These are phyloP conservation scores for Thysanoteuthis rhombus DNA, from an alignment of 2,888 invertebrate genomes.

Conservation along the genomic window DNA sequence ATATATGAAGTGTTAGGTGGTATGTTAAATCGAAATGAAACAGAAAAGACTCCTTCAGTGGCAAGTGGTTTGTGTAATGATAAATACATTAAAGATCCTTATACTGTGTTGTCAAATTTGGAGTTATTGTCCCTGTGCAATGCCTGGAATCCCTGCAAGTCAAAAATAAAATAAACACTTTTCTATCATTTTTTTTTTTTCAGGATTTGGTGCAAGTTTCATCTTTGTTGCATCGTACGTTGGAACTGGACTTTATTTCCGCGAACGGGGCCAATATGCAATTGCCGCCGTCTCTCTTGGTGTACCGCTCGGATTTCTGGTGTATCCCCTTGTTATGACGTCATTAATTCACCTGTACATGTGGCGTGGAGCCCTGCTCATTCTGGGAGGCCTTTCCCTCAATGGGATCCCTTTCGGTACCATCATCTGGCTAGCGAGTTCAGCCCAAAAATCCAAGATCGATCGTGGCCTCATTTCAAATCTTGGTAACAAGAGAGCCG, in stretches of 20 bases:
- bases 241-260: conserved; percentile 13
- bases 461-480: no score
- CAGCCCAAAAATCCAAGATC: background rate
- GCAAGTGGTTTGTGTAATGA: no score
- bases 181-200: background rate
- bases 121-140: no score
- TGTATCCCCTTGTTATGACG: background rate
- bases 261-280: background rate
- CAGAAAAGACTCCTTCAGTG: no score
- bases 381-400: background rate
- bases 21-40: no score
- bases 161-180: no score
- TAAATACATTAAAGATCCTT: no score
- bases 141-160: no score
- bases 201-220: conserved; percentile 20
- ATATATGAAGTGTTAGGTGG: no score
- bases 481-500: background rate
- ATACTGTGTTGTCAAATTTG: no score
- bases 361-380: background rate
- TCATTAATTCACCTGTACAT: background rate
- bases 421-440: background rate
- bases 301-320: background rate
- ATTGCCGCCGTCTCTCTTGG: background rate
- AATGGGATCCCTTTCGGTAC: conserved; percentile 16
- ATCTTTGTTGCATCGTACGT: background rate